Evolutionary conservation across 2,888 invertebrate species (phyloP).

Genomic region (Chloroclysta siterata): DNA sequence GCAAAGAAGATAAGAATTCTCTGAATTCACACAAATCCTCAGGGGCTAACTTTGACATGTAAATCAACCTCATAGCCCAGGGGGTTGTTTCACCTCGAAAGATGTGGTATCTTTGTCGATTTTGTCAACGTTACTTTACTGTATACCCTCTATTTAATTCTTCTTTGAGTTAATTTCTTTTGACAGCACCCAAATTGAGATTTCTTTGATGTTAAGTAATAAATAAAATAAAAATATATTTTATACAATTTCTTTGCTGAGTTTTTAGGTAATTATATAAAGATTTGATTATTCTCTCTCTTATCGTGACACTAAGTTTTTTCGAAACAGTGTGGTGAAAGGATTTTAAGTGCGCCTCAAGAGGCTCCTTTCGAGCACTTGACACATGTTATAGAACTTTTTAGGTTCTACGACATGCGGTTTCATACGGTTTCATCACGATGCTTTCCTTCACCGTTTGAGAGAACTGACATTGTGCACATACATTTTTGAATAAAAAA

Average conservation of each 20-base stretch:
- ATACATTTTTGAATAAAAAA: too few species aligned
- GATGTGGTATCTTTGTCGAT: conserved; percentile 24
- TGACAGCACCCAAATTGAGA: too few species aligned
- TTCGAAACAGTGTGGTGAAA: too few species aligned
- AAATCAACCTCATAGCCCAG: conserved; percentile 71
- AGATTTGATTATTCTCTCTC: too few species aligned
- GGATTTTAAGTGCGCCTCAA: too few species aligned
- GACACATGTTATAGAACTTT: too few species aligned
- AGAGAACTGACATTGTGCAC: too few species aligned
- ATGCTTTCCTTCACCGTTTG: too few species aligned
- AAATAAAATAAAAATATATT: not conserved
- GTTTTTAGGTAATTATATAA: not conserved
- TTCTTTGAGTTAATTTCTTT: not conserved
- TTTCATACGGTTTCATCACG: too few species aligned
- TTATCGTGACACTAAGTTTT: too few species aligned
- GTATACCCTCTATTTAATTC: not conserved
- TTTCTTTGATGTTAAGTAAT: not conserved
- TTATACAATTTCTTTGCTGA: not conserved
- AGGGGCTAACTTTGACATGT: conserved; percentile 72
- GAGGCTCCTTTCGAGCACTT: too few species aligned
- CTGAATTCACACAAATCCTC: conserved; percentile 57
- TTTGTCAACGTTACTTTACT: conserved; percentile 40
- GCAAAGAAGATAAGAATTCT: conserved; percentile 45
- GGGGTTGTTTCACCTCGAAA: conserved; percentile 69
- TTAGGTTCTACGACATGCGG: too few species aligned